phyloP scores from a whole-genome alignment of 2,113 vertebrate species.

The Thamnophis sirtalis region DNA sequence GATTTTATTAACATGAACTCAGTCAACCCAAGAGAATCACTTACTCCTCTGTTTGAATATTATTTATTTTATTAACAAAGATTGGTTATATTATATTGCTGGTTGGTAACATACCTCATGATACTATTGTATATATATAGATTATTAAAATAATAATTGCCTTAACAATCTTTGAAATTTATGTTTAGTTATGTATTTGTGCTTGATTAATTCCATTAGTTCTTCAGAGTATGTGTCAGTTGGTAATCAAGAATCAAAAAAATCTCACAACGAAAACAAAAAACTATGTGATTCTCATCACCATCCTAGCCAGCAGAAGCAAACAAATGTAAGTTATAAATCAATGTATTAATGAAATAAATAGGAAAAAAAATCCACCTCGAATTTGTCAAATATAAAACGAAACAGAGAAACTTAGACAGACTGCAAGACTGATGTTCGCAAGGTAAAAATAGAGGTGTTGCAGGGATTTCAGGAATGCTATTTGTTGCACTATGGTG shows the following conservation, averaged over 20 bases:
- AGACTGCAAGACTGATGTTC: not conserved
- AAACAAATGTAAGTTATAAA: conserved; percentile 44
- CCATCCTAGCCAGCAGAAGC: not conserved
- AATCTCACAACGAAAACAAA: conserved; percentile 36
- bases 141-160: not conserved
- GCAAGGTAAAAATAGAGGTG: not conserved
- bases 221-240: conserved; percentile 5
- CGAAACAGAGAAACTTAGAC: not conserved
- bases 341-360: not conserved
- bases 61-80: not conserved
- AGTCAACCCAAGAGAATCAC: not conserved
- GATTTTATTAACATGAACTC: not conserved
- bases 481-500: not conserved
- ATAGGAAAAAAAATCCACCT: not conserved
- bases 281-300: conserved; percentile 8
- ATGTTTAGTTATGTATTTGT: not conserved
- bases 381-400: not conserved
- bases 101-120: not conserved
- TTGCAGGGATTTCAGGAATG: not conserved
- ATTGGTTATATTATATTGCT: not conserved
- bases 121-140: not conserved
- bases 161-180: not conserved
- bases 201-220: conserved; percentile 1
- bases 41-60: not conserved
- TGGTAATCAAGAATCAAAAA: conserved; percentile 24